A percentile compares a stretch with the other conserved stretches of the same genome.
Evolutionary conservation across 2,888 invertebrate species (phyloP).

Genomic region (Scaptomyza polygonia): DNA sequence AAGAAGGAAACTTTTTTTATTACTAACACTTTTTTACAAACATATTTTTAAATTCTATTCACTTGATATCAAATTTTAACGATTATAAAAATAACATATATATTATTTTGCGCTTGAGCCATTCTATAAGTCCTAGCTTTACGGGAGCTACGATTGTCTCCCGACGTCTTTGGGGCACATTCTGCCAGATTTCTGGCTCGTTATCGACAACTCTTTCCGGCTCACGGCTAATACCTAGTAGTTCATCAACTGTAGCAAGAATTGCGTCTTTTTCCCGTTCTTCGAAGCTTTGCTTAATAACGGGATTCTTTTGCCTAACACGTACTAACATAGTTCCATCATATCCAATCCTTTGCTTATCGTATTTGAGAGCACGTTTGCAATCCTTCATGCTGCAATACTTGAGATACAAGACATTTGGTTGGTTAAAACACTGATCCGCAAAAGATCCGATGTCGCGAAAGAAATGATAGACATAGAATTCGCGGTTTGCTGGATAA

Average conservation of each 20-base stretch:
- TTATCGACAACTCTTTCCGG: conserved; percentile 23
- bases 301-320: conserved; percentile 38
- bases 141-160: not conserved
- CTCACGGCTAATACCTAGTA: not conserved
- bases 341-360: conserved; percentile 60
- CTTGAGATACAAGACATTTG: conserved; percentile 52
- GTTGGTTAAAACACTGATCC: conserved; percentile 18
- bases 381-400: conserved; percentile 41
- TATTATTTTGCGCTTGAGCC: conserved; percentile 56
- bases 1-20: no score
- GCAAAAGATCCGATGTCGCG: conserved; percentile 53
- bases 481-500: conserved; percentile 18
- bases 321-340: conserved; percentile 56
- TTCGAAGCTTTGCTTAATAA: not conserved
- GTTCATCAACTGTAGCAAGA: not conserved
- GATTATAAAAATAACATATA: conserved; percentile 42
- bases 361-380: conserved; percentile 54
- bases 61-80: conserved; percentile 7
- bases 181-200: not conserved
- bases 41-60: not conserved
- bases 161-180: not conserved
- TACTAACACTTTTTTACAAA: no score
- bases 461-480: conserved; percentile 56
- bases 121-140: conserved; percentile 34
- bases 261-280: no score